phyloP scores from a whole-genome alignment of 2,797 vertebrate species.

The Hybognathus amarus region DNA sequence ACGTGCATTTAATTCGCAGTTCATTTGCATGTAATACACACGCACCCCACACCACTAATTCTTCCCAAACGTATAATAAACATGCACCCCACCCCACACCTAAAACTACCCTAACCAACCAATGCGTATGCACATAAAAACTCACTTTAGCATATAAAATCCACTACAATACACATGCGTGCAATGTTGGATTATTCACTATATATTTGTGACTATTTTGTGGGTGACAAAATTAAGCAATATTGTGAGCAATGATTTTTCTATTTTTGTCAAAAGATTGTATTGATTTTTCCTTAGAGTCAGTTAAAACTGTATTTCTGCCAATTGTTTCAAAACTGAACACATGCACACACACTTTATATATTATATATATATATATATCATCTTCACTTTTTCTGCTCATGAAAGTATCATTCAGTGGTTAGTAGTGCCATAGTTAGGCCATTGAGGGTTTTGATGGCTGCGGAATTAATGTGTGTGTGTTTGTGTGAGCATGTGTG shows the following conservation, averaged over 20 bases:
- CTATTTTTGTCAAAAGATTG: not conserved
- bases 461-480: slow-evolving; percentile 13
- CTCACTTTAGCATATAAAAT: too few relatives aligned
- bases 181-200: not conserved
- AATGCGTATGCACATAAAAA: too few relatives aligned
- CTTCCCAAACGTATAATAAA: too few relatives aligned
- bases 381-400: not conserved
- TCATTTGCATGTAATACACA: too few relatives aligned
- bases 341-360: too few relatives aligned
- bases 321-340: not conserved
- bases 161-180: too few relatives aligned
- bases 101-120: too few relatives aligned
- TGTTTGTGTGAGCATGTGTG: not conserved
- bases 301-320: not conserved
- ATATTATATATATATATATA: not conserved
- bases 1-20: too few relatives aligned
- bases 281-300: not conserved
- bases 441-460: slow-evolving; percentile 2
- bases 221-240: not conserved
- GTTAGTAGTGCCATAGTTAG: not conserved
- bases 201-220: not conserved
- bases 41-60: too few relatives aligned
- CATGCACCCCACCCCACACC: too few relatives aligned
- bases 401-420: not conserved
- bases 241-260: not conserved